Evolutionary conservation across 2,888 invertebrate species (phyloP).

Genomic region (Habrosyne pyritoides): DNA sequence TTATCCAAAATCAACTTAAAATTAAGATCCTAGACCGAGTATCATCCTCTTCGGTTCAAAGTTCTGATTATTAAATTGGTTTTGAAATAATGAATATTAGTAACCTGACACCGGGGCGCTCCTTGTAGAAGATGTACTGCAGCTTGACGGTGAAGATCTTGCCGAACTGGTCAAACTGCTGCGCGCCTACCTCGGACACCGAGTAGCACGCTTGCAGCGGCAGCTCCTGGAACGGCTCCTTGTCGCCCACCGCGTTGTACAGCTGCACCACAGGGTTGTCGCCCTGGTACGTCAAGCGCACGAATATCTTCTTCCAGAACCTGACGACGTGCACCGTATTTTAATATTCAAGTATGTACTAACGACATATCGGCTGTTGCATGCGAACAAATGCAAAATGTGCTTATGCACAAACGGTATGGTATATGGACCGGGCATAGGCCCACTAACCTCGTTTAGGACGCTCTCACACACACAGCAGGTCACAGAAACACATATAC

Average conservation of each 20-base stretch:
- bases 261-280: conserved; percentile 94
- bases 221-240: conserved; percentile 97
- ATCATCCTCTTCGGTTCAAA: too few relatives aligned
- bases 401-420: not conserved
- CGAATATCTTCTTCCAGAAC: conserved; percentile 98
- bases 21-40: too few relatives aligned
- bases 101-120: conserved; percentile 94
- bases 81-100: not conserved
- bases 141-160: conserved; percentile 99
- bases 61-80: too few relatives aligned
- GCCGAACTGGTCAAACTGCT: conserved; percentile 99
- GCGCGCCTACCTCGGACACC: conserved; percentile 96
- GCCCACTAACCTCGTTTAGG: not conserved
- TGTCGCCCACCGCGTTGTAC: conserved; percentile 91
- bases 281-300: conserved; percentile 89
- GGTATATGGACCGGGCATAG: too few relatives aligned
- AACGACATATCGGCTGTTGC: too few relatives aligned
- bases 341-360: too few relatives aligned
- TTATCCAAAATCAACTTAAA: too few relatives aligned
- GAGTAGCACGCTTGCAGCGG: conserved; percentile 97
- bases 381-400: not conserved
- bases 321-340: conserved; percentile 64
- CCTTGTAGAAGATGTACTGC: conserved; percentile 99
- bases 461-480: too few relatives aligned
- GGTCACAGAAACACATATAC: too few relatives aligned